Percentiles rank a stretch among this genome's conserved stretches.
Conservation (phyloP, 2,888 invertebrate species). For the Malthinus seriepunctatus region DNA sequence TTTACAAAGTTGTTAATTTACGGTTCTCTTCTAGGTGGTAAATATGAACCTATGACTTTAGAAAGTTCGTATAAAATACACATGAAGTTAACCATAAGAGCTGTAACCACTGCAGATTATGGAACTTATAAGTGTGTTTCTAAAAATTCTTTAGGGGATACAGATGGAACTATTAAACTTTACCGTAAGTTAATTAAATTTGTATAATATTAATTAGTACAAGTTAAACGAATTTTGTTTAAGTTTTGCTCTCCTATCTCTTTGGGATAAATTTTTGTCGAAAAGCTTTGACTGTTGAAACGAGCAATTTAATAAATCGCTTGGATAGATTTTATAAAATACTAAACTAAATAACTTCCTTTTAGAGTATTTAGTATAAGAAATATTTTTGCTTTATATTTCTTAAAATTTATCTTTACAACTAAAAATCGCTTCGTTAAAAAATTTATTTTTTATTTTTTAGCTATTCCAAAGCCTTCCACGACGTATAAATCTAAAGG, state of each 20-base stretch:
- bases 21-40: slow-evolving; percentile 51
- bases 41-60: slow-evolving; percentile 71
- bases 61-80: slow-evolving; percentile 79
- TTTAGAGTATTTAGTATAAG: slow-evolving; percentile 22
- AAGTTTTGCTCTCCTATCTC: slow-evolving; percentile 17
- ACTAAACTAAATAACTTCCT: slow-evolving; percentile 25
- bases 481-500: slow-evolving; percentile 35
- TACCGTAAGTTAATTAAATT: slow-evolving; percentile 68
- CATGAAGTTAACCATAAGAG: slow-evolving; percentile 73
- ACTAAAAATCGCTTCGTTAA: background rate
- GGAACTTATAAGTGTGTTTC: slow-evolving; percentile 82
- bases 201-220: slow-evolving; percentile 8
- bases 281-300: slow-evolving; percentile 28
- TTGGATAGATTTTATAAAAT: slow-evolving; percentile 25
- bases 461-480: slow-evolving; percentile 40
- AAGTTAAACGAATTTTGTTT: slow-evolving; percentile 4
- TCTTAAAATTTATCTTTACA: slow-evolving; percentile 16
- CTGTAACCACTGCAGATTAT: slow-evolving; percentile 69
- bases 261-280: slow-evolving; percentile 20
- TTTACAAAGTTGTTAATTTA: background rate
- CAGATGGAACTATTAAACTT: slow-evolving; percentile 80
- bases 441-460: slow-evolving; percentile 13
- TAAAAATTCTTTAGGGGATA: slow-evolving; percentile 82
- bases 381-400: slow-evolving; percentile 21
- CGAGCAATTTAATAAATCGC: slow-evolving; percentile 31